phyloP scores from a whole-genome alignment of 2,888 invertebrate species.

The Hypena proboscidalis region DNA sequence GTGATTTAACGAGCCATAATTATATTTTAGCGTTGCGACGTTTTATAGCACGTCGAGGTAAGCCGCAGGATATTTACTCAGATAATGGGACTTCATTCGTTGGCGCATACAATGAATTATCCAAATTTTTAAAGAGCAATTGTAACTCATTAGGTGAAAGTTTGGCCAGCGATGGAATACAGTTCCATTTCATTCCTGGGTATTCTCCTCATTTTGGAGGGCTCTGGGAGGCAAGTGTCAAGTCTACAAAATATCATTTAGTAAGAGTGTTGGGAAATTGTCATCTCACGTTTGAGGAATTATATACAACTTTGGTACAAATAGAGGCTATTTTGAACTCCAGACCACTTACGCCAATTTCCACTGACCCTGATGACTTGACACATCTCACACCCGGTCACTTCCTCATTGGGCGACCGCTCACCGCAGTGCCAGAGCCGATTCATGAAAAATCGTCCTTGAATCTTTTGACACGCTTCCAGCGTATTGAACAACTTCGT shows the following conservation, averaged over 20 bases:
- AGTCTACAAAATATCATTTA: background rate
- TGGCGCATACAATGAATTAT: slow-evolving; percentile 31
- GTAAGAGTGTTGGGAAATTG: no score
- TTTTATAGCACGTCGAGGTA: slow-evolving; percentile 27
- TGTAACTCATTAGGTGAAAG: background rate
- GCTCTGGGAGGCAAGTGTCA: background rate
- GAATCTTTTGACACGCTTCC: no score
- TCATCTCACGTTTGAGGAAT: no score
- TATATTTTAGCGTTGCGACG: slow-evolving; percentile 24
- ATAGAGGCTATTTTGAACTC: no score
- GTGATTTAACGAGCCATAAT: slow-evolving; percentile 20
- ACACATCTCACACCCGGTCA: no score
- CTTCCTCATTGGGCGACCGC: no score
- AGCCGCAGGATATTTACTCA: slow-evolving; percentile 12
- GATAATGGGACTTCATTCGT: slow-evolving; percentile 36
- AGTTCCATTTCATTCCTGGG: slow-evolving; percentile 4
- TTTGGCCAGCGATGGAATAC: slow-evolving; percentile 3
- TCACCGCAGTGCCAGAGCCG: no score
- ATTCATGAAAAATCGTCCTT: no score
- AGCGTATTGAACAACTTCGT: no score
- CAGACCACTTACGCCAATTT: no score
- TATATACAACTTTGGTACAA: no score
- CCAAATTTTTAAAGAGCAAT: slow-evolving; percentile 11
- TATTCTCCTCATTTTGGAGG: slow-evolving; percentile 2
- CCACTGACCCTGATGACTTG: no score